Evolutionary conservation across 2,888 invertebrate genomes (phyloP), one percentile per base, ranked within the genome.

Genomic region (Subacronicta megacephala): DNA sequence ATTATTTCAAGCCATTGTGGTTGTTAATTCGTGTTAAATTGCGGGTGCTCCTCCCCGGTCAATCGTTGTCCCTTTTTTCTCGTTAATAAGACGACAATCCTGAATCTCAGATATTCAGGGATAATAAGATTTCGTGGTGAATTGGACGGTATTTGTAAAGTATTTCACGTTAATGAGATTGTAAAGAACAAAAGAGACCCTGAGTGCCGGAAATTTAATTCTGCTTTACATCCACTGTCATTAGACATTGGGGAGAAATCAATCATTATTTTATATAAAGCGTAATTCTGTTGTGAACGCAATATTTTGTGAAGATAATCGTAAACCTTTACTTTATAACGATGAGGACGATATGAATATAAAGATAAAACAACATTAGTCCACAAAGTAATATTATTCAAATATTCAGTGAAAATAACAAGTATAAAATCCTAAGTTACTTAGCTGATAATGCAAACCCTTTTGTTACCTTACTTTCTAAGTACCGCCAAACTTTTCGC

Each of bases 131-230:
- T 82, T 80, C 77, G 81, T 70, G 78, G 83, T 81, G 78, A 80
- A 81, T 84, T 79, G 77, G 72, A 71, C 56, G 78, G 75, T 84
- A 82, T 85, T 84, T 85, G 82, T 83, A 80, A 85, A 84, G 84
- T 85, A 84, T 85, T 86, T 85, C 76, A 78, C 79, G 78, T 79
- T 86, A 88, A 87, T 86, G 84, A 86, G 86, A 88, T 89, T 89
- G 85, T 86, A 80, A 83, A 82, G 86, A 88, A 88, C 88, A 90
- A 89, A 89, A 83, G 87, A 86, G 80, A 77, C 76, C 71, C 77
- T 47, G 76, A 82, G 82, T 80, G 81, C 77, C 82, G 84, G 82
- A 84, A 83, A 88, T 89, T 89, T 85, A 83, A 88, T 85, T 84
- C 70, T 70, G 75, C 69, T 77, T 64, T 73, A 77, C 77, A 83